Evolutionary conservation across 2,113 vertebrate genomes (phyloP).

Genomic region (Gobiocypris rarus): DNA sequence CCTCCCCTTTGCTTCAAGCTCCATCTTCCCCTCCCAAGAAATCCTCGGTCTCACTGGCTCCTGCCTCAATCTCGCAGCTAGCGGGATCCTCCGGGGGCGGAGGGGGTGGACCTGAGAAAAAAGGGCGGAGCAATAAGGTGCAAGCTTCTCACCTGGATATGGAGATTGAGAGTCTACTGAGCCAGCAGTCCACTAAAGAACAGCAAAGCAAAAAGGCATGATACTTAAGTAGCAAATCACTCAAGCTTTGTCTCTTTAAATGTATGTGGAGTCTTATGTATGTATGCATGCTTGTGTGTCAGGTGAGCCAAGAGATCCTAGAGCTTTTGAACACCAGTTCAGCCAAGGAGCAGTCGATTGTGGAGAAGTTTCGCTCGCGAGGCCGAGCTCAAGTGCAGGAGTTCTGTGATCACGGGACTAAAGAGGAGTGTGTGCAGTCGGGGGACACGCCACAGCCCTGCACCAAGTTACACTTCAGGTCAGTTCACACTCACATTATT

Average conservation of each 20-base stretch:
- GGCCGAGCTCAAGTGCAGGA: slow-evolving; percentile 93
- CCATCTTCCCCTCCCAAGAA: slow-evolving; percentile 67
- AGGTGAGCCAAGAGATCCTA: slow-evolving; percentile 93
- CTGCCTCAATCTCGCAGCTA: slow-evolving; percentile 65
- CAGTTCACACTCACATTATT: slow-evolving; percentile 27
- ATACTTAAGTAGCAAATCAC: not conserved
- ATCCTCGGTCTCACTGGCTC: slow-evolving; percentile 65
- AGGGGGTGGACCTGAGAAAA: slow-evolving; percentile 77
- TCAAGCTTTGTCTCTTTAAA: not conserved
- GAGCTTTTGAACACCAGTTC: slow-evolving; percentile 91
- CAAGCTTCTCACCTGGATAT: slow-evolving; percentile 88
- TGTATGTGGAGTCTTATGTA: not conserved
- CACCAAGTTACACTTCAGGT: slow-evolving; percentile 90
- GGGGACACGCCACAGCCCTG: slow-evolving; percentile 85
- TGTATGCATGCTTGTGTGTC: slow-evolving; percentile 10
- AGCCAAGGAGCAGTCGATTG: slow-evolving; percentile 93
- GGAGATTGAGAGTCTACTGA: slow-evolving; percentile 91
- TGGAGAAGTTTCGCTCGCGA: slow-evolving; percentile 91
- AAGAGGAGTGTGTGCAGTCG: slow-evolving; percentile 88
- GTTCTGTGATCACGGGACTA: slow-evolving; percentile 93
- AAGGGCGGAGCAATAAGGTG: slow-evolving; percentile 77
- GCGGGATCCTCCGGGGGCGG: slow-evolving; percentile 62
- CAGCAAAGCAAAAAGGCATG: slow-evolving; percentile 92
- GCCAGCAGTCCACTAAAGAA: slow-evolving; percentile 93
- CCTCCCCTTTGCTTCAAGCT: slow-evolving; percentile 67